phyloP scores from a whole-genome alignment of 2,888 invertebrate species.

The Scaptomyza cyrtandrae region DNA sequence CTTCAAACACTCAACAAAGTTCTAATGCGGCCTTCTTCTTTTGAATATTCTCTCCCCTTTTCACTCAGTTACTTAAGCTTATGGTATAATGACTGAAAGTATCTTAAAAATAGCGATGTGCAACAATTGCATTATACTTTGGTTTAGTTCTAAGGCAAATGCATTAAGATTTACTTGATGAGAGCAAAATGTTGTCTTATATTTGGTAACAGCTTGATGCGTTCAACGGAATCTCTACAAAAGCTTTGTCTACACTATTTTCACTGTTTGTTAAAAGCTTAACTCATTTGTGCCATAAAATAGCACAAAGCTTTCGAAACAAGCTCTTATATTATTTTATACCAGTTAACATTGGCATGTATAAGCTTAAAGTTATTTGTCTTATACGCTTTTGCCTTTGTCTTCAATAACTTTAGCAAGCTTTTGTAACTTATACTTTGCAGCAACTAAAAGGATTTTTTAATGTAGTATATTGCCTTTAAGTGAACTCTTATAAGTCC shows the following conservation, averaged over 20 bases:
- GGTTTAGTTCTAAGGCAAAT: neutral
- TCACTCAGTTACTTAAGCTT: constrained; percentile 13
- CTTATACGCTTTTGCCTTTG: neutral
- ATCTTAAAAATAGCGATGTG: neutral
- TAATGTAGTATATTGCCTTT: neutral
- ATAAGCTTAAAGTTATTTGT: neutral
- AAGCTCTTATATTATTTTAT: constrained; percentile 2
- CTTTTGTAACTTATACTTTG: neutral
- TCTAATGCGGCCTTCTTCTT: constrained; percentile 1
- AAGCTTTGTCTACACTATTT: neutral
- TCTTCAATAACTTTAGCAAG: neutral
- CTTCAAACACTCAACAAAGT: constrained; percentile 39
- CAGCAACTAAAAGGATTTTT: neutral
- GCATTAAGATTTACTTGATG: neutral
- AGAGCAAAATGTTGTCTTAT: no score
- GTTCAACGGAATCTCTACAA: no score
- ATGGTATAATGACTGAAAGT: constrained; percentile 19
- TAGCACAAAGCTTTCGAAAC: neutral
- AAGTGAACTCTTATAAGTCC: neutral
- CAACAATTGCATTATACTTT: neutral
- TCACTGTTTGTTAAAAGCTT: constrained; percentile 12
- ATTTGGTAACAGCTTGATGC: no score
- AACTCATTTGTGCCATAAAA: neutral
- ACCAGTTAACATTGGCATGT: neutral
- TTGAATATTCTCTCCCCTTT: constrained; percentile 6